A percentile compares a stretch with the other conserved stretches of the same genome.
These are phyloP conservation scores for Stenodema calcarata DNA, from an alignment of 2,888 invertebrate genomes.

Conservation along the genomic window DNA sequence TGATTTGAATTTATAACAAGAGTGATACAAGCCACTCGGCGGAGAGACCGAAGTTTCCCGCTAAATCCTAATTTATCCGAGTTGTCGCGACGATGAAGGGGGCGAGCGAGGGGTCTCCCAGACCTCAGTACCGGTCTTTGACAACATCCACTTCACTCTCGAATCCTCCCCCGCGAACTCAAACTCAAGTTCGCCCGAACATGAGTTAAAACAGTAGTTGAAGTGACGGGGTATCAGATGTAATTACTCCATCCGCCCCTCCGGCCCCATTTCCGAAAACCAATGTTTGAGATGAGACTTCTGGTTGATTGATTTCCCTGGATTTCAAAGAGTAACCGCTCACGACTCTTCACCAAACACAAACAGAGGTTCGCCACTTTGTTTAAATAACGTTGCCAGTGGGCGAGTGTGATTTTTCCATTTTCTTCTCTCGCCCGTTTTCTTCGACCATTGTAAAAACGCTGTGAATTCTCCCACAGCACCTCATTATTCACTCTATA, in stretches of 20 bases:
- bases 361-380: background rate
- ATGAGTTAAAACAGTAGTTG: slow-evolving; percentile 10
- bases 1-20: background rate
- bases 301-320: background rate
- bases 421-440: too few species aligned
- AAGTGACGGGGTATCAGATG: slow-evolving; percentile 23
- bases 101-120: background rate
- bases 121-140: background rate
- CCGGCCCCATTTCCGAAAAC: background rate
- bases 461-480: too few species aligned
- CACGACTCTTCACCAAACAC: background rate
- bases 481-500: too few species aligned
- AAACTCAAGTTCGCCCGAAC: background rate
- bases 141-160: background rate
- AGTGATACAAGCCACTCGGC: background rate
- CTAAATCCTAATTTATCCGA: background rate
- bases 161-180: background rate
- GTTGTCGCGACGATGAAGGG: background rate
- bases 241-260: background rate
- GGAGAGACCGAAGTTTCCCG: background rate
- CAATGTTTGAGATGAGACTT: background rate
- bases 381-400: background rate
- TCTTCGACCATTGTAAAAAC: too few species aligned
- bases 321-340: background rate
- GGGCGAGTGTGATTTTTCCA: background rate